Evolutionary conservation across 2,888 invertebrate genomes (phyloP), one percentile per base, ranked within the genome.

Genomic region (Drosophila picticornis): DNA sequence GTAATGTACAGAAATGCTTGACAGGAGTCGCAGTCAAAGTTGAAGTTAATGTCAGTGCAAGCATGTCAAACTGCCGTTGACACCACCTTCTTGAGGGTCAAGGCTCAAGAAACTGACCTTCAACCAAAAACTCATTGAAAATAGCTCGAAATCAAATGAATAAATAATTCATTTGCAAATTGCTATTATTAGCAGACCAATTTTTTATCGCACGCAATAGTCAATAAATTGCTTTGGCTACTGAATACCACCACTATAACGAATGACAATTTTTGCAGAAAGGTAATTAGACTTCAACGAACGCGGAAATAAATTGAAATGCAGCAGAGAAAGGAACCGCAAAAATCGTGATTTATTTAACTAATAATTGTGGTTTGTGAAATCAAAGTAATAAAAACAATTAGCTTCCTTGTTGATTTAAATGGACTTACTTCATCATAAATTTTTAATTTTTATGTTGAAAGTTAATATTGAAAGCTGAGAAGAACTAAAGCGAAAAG

Each of bases 81-180:
- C 55, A 25, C 16, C 2, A n/a, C n/a, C 13, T 11, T 19, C 27
- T 36, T 38, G 9, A 38, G 27, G 38, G 19, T 38, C 31, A 46
- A 32, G 38, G 19, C 16, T 25, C 36, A 58, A 29, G 32, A 3
- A 46, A 29, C 38, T 62, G 64, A 66, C 83, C 83, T 58, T 81
- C 65, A 32, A n/a, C 27, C 29, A 40, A 58, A 60, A 48, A 13
- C 34, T 16, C 31, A 56, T 58, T 68, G 58, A 68, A 59, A 79
- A 52, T 66, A 50, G 40, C 59, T 65, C 72, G 63, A 82, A 88
- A 83, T 79, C 70, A 66, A 76, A 83, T 70, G 32, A 3, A 27
- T 31, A 74, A 67, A 67, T 67, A 65, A 78, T 69, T 67, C 69
- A 64, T 65, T 38, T 38, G 34, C 22, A 29, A 46, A 65, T 36